Evolutionary conservation across 2,888 invertebrate genomes (phyloP).

Genomic region (Orchestes rusci): DNA sequence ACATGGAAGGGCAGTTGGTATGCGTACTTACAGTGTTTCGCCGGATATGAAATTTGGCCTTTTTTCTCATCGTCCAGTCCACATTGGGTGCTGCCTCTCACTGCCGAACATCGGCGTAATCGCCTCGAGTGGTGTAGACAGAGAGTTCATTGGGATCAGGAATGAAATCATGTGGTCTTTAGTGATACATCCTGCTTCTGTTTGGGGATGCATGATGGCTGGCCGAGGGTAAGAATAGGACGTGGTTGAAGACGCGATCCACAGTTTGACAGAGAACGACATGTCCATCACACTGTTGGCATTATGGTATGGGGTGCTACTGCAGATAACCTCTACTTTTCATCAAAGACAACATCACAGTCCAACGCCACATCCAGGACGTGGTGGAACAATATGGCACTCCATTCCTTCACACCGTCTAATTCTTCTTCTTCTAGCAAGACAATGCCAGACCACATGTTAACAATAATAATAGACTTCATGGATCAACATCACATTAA

Average conservation of each 20-base stretch:
- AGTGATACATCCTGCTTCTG: constrained; percentile 5
- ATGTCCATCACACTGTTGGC: no score
- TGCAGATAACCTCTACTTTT: constrained; percentile 11
- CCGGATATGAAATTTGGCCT: not conserved
- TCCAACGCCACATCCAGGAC: constrained; percentile 6
- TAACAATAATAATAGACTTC: not conserved
- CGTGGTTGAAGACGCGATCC: not conserved
- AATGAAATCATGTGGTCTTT: constrained; percentile 10
- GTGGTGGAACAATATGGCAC: constrained; percentile 10
- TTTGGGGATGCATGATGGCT: not conserved
- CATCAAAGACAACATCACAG: constrained; percentile 11
- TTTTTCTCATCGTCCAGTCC: not conserved
- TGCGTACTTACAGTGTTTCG: not conserved
- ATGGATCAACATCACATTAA: not conserved
- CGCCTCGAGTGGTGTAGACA: constrained; percentile 3
- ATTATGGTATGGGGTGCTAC: constrained; percentile 13
- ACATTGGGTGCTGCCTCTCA: no score
- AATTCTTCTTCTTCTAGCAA: constrained; percentile 7
- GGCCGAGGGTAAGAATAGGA: not conserved
- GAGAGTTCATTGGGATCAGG: constrained; percentile 6
- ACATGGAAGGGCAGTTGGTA: constrained; percentile 2
- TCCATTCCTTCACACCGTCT: not conserved
- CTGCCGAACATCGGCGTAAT: constrained; percentile 4
- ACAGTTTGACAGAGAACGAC: no score
- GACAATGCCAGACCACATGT: constrained; percentile 11